Percentiles rank a stretch among this genome's conserved stretches.
These are phyloP conservation scores for Eledona agricola DNA, from an alignment of 2,888 invertebrate species.

Conservation along the genomic window DNA sequence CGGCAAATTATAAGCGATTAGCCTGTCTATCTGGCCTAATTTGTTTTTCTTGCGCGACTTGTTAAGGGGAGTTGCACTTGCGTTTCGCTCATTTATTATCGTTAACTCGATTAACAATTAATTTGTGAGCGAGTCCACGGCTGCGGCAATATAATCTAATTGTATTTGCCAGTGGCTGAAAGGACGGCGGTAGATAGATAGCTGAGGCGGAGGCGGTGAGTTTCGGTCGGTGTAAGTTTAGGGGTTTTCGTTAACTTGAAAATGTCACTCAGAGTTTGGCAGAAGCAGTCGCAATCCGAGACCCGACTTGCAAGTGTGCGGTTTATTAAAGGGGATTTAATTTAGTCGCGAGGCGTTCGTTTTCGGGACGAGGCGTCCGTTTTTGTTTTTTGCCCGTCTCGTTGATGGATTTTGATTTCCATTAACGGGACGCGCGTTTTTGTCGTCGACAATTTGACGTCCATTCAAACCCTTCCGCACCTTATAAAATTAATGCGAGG, in stretches of 20 bases:
- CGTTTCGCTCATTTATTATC: slow-evolving; percentile 39
- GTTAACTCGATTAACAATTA: slow-evolving; percentile 44
- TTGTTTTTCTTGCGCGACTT: slow-evolving; percentile 34
- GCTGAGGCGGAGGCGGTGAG: slow-evolving; percentile 32
- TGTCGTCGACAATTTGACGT: too few relatives aligned
- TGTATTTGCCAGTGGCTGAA: slow-evolving; percentile 30
- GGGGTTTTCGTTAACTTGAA: slow-evolving; percentile 44
- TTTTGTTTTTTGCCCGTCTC: too few relatives aligned
- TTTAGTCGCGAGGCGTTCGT: slow-evolving; percentile 48
- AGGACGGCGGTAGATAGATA: slow-evolving; percentile 1
- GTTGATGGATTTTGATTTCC: too few relatives aligned
- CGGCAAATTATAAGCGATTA: slow-evolving; percentile 29
- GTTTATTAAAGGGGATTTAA: slow-evolving; percentile 52
- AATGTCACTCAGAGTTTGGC: slow-evolving; percentile 50
- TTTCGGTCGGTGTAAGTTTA: slow-evolving; percentile 37
- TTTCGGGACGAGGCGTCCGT: too few relatives aligned
- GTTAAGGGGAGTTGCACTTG: slow-evolving; percentile 23
- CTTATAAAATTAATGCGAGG: too few relatives aligned
- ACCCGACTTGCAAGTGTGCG: slow-evolving; percentile 45
- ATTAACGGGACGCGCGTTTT: too few relatives aligned
- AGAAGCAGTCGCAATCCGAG: slow-evolving; percentile 45
- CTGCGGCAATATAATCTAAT: slow-evolving; percentile 37
- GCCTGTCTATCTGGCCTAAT: slow-evolving; percentile 23
- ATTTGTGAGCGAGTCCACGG: slow-evolving; percentile 39
- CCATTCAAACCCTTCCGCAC: too few relatives aligned